Conservation (phyloP, 2,888 invertebrate species). For the Pseudolycoriella hygida region DNA sequence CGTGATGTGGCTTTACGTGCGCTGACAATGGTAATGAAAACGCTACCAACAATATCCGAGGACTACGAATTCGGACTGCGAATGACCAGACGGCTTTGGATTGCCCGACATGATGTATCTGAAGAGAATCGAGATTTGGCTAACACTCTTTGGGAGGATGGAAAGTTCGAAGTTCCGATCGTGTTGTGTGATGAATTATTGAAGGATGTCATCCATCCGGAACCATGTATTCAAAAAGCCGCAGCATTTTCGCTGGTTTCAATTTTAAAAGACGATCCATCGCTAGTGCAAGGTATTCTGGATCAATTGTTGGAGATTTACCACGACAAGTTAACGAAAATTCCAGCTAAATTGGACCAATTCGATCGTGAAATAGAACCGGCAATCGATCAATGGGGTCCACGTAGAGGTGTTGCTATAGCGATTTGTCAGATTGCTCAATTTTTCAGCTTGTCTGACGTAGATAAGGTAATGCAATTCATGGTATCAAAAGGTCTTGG, state of each 20-base stretch:
- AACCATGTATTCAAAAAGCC: slow-evolving; percentile 66
- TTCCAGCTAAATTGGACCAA: slow-evolving; percentile 73
- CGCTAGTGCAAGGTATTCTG: slow-evolving; percentile 37
- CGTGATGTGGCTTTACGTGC: slow-evolving; percentile 66
- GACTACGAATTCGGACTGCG: slow-evolving; percentile 38
- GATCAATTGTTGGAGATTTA: slow-evolving; percentile 54
- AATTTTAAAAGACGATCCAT: slow-evolving; percentile 36
- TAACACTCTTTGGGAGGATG: slow-evolving; percentile 40
- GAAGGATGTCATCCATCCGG: slow-evolving; percentile 58
- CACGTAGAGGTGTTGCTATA: slow-evolving; percentile 74
- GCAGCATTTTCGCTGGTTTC: slow-evolving; percentile 64
- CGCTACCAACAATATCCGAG: slow-evolving; percentile 41
- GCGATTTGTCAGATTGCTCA: slow-evolving; percentile 66
- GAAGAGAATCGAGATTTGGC: slow-evolving; percentile 54
- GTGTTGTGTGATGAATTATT: slow-evolving; percentile 32
- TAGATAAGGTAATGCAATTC: slow-evolving; percentile 58
- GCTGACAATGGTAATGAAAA: slow-evolving; percentile 41
- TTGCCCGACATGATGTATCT: slow-evolving; percentile 63
- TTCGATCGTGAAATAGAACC: slow-evolving; percentile 78
- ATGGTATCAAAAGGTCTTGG: slow-evolving; percentile 74
- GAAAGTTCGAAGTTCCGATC: slow-evolving; percentile 33
- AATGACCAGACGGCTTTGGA: slow-evolving; percentile 59
- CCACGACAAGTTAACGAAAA: slow-evolving; percentile 56
- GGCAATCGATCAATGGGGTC: slow-evolving; percentile 80
- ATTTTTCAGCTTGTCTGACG: slow-evolving; percentile 36